A percentile compares a stretch with the other conserved stretches of the same genome.
Conservation (phyloP, 2,113 vertebrate species). For the Halcyon malimbica region DNA sequence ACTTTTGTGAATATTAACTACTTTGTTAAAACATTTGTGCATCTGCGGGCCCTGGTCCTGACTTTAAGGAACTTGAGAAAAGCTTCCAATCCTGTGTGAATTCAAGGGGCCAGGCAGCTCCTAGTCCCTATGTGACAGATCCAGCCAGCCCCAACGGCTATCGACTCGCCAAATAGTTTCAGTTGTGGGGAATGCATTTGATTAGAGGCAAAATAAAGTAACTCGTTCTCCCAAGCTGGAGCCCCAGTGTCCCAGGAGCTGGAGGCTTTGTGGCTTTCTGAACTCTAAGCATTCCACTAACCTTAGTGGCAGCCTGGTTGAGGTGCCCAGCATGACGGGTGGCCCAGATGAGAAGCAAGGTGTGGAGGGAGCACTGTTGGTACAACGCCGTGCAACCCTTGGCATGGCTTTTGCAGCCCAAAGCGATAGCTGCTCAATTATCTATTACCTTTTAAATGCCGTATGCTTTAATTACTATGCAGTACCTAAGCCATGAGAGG, state of each 20-base stretch:
- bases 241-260: no score
- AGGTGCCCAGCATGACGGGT: no score
- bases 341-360: no score
- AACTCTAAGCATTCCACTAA: no score
- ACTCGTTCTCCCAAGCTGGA: not conserved
- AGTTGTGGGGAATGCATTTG: not conserved
- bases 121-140: not conserved
- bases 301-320: no score
- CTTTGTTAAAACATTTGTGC: conserved; percentile 20
- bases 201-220: not conserved
- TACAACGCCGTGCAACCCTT: no score
- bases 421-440: not conserved
- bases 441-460: not conserved
- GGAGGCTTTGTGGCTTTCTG: no score
- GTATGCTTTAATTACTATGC: not conserved
- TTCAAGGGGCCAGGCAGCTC: not conserved
- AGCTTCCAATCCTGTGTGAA: not conserved
- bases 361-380: no score
- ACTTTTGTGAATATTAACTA: conserved; percentile 57
- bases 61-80: not conserved
- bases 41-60: not conserved
- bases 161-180: not conserved
- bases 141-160: not conserved
- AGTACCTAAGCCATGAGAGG: not conserved
- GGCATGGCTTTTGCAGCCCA: no score